Conservation (phyloP, 2,888 invertebrate species). For the Plebejus anna region DNA sequence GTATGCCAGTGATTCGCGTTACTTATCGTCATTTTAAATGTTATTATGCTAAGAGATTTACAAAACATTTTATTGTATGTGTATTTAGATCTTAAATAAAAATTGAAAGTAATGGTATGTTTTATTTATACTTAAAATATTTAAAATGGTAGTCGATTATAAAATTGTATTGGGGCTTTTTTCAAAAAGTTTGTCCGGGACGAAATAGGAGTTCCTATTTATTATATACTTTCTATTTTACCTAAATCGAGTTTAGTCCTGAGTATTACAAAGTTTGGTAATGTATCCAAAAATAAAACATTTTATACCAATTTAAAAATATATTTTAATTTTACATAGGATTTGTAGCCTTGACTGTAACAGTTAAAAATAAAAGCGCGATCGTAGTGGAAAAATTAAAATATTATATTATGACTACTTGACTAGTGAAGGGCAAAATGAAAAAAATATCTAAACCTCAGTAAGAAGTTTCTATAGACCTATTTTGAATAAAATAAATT, state of each 20-base stretch:
- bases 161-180: no score
- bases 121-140: background rate
- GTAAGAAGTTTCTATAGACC: no score
- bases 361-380: background rate
- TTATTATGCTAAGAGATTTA: slow-evolving; percentile 29
- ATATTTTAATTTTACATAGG: slow-evolving; percentile 3
- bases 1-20: slow-evolving; percentile 7
- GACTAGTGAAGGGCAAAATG: background rate
- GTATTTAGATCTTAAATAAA: slow-evolving; percentile 28
- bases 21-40: slow-evolving; percentile 23
- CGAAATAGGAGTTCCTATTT: no score
- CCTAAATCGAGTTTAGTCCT: background rate
- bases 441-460: background rate
- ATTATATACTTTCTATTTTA: no score
- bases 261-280: background rate
- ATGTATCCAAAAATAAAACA: slow-evolving; percentile 3
- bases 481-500: background rate
- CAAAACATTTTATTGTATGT: slow-evolving; percentile 29
- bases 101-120: background rate
- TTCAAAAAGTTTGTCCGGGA: no score
- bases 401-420: background rate
- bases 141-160: background rate
- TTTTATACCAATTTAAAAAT: slow-evolving; percentile 13
- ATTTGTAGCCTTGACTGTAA: slow-evolving; percentile 5
- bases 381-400: background rate